phyloP scores from a whole-genome alignment of 2,113 vertebrate species.

The Phalacrocorax carbo region DNA sequence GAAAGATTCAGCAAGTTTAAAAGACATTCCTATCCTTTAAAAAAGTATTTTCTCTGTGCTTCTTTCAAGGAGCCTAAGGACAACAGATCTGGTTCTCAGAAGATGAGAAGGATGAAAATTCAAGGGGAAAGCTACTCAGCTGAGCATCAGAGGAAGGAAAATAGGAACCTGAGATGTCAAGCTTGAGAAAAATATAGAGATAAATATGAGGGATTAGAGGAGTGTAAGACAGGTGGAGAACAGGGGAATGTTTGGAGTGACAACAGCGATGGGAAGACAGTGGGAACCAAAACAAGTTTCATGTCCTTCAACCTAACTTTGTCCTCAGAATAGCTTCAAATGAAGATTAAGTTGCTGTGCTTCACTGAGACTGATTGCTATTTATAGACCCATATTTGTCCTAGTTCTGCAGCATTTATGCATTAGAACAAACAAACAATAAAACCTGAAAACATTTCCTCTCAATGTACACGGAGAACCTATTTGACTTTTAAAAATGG shows the following conservation, averaged over 20 bases:
- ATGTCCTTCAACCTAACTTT: slow-evolving; percentile 55
- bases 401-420: slow-evolving; percentile 46
- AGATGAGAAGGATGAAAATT: slow-evolving; percentile 15
- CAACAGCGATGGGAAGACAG: not conserved
- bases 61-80: not conserved
- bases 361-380: slow-evolving; percentile 39
- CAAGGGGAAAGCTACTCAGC: not conserved
- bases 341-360: slow-evolving; percentile 48
- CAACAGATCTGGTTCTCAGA: not conserved
- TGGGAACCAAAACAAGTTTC: slow-evolving; percentile 7
- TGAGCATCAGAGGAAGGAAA: not conserved
- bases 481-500: not conserved
- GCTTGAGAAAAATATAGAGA: not conserved
- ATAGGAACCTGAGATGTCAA: not conserved
- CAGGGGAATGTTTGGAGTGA: not conserved
- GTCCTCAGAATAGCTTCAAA: slow-evolving; percentile 55
- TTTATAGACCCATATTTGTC: slow-evolving; percentile 57
- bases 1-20: not conserved
- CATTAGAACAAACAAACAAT: slow-evolving; percentile 44
- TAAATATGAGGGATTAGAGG: not conserved
- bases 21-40: not conserved
- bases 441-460: not conserved
- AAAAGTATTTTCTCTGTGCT: not conserved
- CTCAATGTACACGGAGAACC: not conserved
- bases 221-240: not conserved